phyloP scores from a whole-genome alignment of 2,113 vertebrate genomes.

The Parotia lawesii region DNA sequence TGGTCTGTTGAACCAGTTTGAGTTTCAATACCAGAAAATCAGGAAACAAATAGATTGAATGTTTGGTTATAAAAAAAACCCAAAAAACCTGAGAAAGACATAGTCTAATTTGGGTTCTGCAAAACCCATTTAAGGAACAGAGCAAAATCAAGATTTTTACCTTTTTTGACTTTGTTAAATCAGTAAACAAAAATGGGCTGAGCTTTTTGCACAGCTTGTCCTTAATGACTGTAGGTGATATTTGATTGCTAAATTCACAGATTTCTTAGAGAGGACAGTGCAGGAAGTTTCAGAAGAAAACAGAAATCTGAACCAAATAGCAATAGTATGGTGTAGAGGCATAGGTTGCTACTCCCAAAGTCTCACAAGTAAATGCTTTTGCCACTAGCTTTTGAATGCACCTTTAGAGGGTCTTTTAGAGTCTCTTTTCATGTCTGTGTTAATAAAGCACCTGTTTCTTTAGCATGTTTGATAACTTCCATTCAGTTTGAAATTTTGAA shows the following conservation, averaged over 20 bases:
- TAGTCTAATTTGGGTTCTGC: not conserved
- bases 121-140: not conserved
- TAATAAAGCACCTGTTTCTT: not conserved
- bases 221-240: not conserved
- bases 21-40: not conserved
- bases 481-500: not conserved
- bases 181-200: not conserved
- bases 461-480: not conserved
- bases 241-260: not conserved
- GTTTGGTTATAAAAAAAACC: not conserved
- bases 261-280: not conserved
- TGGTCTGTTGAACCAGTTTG: not conserved
- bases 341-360: not conserved
- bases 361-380: not conserved
- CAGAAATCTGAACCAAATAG: not conserved
- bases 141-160: not conserved
- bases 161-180: not conserved
- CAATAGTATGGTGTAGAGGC: not conserved
- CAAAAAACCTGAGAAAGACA: fast-evolving
- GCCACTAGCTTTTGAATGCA: not conserved
- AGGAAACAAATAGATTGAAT: not conserved
- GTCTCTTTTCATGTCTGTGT: not conserved
- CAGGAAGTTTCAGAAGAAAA: not conserved
- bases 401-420: not conserved
- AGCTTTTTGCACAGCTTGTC: not conserved